These are phyloP conservation scores for Criorhina ranunculi DNA, from an alignment of 2,888 invertebrate species.

Conservation along the genomic window DNA sequence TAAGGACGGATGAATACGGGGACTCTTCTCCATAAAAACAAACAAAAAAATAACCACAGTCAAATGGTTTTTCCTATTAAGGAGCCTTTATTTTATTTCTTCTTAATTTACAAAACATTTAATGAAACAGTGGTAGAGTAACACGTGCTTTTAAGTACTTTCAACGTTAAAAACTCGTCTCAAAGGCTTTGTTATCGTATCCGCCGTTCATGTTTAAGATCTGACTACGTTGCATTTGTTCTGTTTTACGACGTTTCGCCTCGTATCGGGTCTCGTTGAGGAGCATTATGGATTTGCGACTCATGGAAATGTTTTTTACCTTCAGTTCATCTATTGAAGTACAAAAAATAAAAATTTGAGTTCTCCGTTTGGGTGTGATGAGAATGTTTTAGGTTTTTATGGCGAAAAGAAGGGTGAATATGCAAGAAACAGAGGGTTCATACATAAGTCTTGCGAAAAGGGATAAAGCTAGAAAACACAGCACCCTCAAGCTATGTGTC, in stretches of 20 bases:
- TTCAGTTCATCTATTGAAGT: slow-evolving; percentile 79
- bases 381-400: too few relatives aligned
- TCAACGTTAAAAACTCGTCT: slow-evolving; percentile 67
- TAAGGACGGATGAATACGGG: not conserved
- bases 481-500: too few relatives aligned
- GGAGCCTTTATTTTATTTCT: not conserved
- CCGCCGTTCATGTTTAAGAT: slow-evolving; percentile 78
- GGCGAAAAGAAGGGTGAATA: too few relatives aligned
- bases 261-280: slow-evolving; percentile 80
- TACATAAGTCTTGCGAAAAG: too few relatives aligned
- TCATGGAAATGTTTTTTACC: slow-evolving; percentile 81
- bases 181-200: slow-evolving; percentile 80
- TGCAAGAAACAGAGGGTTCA: too few relatives aligned
- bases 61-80: not conserved
- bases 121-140: not conserved
- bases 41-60: not conserved
- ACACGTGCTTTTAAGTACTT: not conserved
- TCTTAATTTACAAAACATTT: slow-evolving; percentile 12
- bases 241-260: slow-evolving; percentile 80
- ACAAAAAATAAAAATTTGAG: slow-evolving; percentile 5
- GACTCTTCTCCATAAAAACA: not conserved
- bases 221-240: slow-evolving; percentile 77
- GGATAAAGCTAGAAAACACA: too few relatives aligned
- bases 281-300: slow-evolving; percentile 82
- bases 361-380: too few relatives aligned